phyloP scores from a whole-genome alignment of 2,113 vertebrate genomes.

The Chaetodon auriga region DNA sequence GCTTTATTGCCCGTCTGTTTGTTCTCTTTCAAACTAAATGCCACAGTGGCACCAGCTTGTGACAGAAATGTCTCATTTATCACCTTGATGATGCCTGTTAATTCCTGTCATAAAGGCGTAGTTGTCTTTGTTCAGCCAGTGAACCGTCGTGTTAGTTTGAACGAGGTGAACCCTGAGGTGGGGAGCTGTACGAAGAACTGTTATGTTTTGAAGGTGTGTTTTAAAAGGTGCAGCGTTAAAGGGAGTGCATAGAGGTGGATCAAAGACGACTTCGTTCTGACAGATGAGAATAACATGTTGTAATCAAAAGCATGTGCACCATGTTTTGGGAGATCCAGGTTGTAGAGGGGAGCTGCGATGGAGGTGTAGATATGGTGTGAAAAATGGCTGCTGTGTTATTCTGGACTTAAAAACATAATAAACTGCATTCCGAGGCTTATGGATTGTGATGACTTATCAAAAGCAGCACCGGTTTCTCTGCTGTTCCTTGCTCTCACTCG shows the following conservation, averaged over 20 bases:
- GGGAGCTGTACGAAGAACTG: neutral
- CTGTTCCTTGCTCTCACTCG: constrained; percentile 18
- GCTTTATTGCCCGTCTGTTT: constrained; percentile 57
- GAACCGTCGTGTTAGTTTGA: constrained; percentile 41
- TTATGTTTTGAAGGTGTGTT: constrained; percentile 35
- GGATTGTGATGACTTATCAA: constrained; percentile 61
- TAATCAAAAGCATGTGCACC: constrained; percentile 68
- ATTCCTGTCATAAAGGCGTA: constrained; percentile 46
- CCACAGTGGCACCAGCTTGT: constrained; percentile 55
- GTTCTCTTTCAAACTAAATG: constrained; percentile 47
- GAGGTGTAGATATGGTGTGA: constrained; percentile 46
- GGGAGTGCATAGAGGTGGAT: constrained; percentile 54
- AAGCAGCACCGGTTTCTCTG: constrained; percentile 56
- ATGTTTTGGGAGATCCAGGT: constrained; percentile 47
- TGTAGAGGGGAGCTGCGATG: constrained; percentile 26
- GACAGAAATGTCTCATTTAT: constrained; percentile 60
- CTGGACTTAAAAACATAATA: constrained; percentile 57
- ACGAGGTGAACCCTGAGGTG: constrained; percentile 23
- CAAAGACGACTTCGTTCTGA: constrained; percentile 48
- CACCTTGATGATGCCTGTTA: constrained; percentile 44
- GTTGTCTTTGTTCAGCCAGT: neutral
- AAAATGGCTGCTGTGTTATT: constrained; percentile 60
- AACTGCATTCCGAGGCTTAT: constrained; percentile 47
- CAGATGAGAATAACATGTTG: constrained; percentile 50
- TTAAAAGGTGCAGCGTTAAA: constrained; percentile 25